Base-by-base conservation (phyloP, 2,797 vertebrate species). In the Clangula hyemalis region DNA sequence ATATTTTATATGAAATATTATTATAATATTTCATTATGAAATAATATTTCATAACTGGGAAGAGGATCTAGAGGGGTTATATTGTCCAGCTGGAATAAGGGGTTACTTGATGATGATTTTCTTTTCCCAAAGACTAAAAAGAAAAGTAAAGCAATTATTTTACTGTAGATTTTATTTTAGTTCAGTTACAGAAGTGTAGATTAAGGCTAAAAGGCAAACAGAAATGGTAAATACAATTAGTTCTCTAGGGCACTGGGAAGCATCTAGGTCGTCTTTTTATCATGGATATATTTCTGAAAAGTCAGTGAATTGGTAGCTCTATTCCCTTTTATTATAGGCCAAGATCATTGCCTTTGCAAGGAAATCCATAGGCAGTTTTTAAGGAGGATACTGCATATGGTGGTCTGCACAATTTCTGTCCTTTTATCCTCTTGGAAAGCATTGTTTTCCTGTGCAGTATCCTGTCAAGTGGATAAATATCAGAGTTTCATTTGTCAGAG, bases 401-500 rank as follows among this genome's bases (percentile, higher is more conserved):
- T 47, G 54, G 81, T 53, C 60, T 79, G 28, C 34, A 85, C 34
- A 66, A 22, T 56, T 95, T 75, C 12, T 81, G 34, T 60, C 30
- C 21, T 73, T 81, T 93, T 69, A 17, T 79, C 60, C 22, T 87
- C 4, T 53, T 86, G 57, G 47, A n/a, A 93, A 73, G 17, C 13
- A 28, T 70, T 87, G 60, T 41, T 85, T 11, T 22, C 13, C 22
- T 54, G 24, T 53, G 49, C 60, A 82, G 7, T 27, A 57, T 66
- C 25, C 75, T 79, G 68, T 75, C 43, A 68, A 62, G 17, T 60
- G 69, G n/a, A 85, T 90, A 64, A 22, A 1, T 93, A 76, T 38
- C 62, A 64, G 77, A 89, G 68, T 76, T 25, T 45, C 88, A 68
- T 95, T 91, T 88, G 74, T 87, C 56, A 73, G 39, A 61, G 47